Evolutionary conservation across 1,140 invertebrate species (phyloP).

Genomic region (Macrobrachium rosenbergii): DNA sequence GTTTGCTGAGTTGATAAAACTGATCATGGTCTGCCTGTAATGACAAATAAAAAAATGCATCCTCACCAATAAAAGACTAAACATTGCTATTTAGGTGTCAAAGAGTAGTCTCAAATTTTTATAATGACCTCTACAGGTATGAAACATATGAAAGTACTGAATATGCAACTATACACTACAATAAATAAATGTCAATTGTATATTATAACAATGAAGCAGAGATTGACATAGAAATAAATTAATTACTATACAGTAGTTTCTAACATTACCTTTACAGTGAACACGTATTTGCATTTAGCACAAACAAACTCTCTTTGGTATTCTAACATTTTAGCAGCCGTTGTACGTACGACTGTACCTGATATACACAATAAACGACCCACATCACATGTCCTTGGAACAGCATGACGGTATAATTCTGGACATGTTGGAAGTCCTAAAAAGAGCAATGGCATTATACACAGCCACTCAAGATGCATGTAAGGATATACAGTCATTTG

Average conservation of each 20-base stretch:
- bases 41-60: conserved; percentile 28
- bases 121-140: too few species aligned
- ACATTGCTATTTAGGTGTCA: not conserved
- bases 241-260: not conserved
- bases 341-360: conserved; percentile 84
- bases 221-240: not conserved
- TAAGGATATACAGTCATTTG: not conserved
- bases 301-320: conserved; percentile 82
- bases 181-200: too few species aligned
- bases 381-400: conserved; percentile 79
- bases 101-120: too few species aligned
- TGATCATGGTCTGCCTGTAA: conserved; percentile 77
- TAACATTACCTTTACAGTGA: conserved; percentile 75
- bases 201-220: not conserved
- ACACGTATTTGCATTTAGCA: conserved; percentile 81
- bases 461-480: not conserved
- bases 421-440: conserved; percentile 74
- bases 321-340: conserved; percentile 83
- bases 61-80: not conserved
- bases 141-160: too few species aligned
- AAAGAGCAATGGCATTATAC: not conserved
- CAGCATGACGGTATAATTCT: conserved; percentile 74
- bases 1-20: conserved; percentile 76
- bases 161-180: too few species aligned
- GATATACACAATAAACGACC: conserved; percentile 76